These are phyloP conservation scores for Phymatocera aterrima DNA, from an alignment of 2,888 invertebrate genomes.

Conservation along the genomic window DNA sequence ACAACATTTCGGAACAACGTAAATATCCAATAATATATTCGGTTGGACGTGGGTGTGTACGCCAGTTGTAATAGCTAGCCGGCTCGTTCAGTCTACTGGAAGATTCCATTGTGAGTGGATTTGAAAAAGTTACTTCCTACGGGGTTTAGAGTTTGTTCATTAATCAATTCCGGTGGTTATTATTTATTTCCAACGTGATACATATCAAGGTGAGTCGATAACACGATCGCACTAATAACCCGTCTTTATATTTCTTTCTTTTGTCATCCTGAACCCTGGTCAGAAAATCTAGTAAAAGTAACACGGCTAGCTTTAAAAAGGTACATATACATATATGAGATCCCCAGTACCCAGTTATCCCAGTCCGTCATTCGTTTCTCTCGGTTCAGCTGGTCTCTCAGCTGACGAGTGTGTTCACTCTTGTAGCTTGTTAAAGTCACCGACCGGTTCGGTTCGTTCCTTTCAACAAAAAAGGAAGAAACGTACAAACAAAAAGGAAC, in stretches of 20 bases:
- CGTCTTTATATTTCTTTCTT: neutral
- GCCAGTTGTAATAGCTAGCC: constrained; percentile 71
- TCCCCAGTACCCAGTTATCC: constrained; percentile 54
- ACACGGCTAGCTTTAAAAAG: neutral
- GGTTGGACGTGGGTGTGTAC: constrained; percentile 69
- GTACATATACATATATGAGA: neutral
- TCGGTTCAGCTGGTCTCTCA: constrained; percentile 70
- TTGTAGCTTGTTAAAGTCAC: constrained; percentile 47
- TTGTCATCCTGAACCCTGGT: neutral
- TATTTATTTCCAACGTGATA: constrained; percentile 16
- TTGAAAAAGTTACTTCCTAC: constrained; percentile 64
- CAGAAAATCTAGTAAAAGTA: constrained; percentile 17
- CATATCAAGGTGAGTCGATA: constrained; percentile 38
- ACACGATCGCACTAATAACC: neutral
- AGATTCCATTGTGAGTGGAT: constrained; percentile 73
- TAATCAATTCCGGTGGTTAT: constrained; percentile 47
- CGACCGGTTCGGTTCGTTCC: constrained; percentile 61
- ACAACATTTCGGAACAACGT: neutral
- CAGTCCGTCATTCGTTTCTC: neutral
- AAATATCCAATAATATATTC: neutral
- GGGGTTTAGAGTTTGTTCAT: constrained; percentile 50
- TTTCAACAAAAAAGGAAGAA: constrained; percentile 21
- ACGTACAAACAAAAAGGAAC: neutral
- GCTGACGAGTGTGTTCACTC: constrained; percentile 70
- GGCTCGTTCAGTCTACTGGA: constrained; percentile 73